These are phyloP conservation scores for Tupaia chinensis DNA, from an alignment of 2,113 vertebrate species.

Conservation along the genomic window DNA sequence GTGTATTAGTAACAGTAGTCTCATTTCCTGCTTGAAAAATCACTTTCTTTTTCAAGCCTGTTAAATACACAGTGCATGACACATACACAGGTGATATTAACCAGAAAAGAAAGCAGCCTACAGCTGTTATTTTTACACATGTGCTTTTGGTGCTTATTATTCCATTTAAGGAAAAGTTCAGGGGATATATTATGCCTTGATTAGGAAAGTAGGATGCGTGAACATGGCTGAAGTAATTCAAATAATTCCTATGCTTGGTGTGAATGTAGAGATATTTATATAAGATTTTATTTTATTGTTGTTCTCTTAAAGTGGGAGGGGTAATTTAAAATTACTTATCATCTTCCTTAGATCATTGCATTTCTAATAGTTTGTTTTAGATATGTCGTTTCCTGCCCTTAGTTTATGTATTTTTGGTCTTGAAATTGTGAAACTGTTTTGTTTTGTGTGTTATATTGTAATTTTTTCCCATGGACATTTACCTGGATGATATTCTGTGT, in stretches of 20 bases:
- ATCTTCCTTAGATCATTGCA: not conserved
- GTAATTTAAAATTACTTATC: not conserved
- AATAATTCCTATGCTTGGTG: not conserved
- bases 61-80: slow-evolving; percentile 43
- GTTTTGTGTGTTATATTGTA: not conserved
- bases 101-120: slow-evolving; percentile 24
- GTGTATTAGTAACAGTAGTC: slow-evolving; percentile 41
- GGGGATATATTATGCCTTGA: not conserved
- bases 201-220: not conserved
- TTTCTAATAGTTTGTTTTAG: not conserved
- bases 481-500: not conserved
- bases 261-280: not conserved
- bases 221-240: slow-evolving; percentile 18
- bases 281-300: not conserved
- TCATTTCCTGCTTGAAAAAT: slow-evolving; percentile 74
- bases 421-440: not conserved
- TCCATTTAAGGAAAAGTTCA: not conserved
- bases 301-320: not conserved
- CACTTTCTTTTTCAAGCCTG: slow-evolving; percentile 61
- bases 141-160: not conserved
- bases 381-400: not conserved
- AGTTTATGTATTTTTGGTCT: not conserved
- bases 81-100: slow-evolving; percentile 49
- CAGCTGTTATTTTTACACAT: not conserved
- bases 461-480: not conserved